These are phyloP conservation scores for Spondyliosoma cantharus DNA, from an alignment of 2,797 vertebrate species.

Conservation along the genomic window DNA sequence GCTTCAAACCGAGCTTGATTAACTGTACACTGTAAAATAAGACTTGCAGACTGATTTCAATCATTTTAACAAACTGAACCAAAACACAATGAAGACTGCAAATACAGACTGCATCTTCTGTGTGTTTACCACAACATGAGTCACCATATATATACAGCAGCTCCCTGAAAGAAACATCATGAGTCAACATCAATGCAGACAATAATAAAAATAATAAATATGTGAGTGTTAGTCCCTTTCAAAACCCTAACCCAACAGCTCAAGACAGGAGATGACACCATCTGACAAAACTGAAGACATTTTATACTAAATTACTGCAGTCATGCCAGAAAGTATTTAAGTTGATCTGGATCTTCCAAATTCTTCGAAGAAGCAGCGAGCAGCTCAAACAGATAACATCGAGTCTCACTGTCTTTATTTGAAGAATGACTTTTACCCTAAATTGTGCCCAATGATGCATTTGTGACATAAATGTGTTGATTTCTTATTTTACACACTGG, in stretches of 20 bases:
- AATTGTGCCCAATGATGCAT: neutral
- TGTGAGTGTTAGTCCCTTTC: constrained; percentile 11
- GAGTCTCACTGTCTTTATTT: neutral
- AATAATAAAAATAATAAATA: neutral
- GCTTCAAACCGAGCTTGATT: constrained; percentile 1
- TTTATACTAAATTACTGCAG: constrained; percentile 13
- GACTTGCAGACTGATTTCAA: neutral
- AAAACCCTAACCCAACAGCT: neutral
- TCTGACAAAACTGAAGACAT: constrained; percentile 10
- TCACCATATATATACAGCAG: neutral
- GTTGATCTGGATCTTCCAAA: constrained; percentile 11
- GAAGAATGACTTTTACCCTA: neutral
- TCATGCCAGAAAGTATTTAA: constrained; percentile 46
- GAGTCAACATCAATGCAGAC: neutral
- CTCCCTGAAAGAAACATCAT: neutral
- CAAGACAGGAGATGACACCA: neutral
- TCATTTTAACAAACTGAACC: neutral
- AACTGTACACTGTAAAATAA: neutral
- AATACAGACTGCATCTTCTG: neutral
- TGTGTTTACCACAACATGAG: neutral
- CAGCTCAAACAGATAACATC: constrained; percentile 2
- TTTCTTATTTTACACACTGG: neutral
- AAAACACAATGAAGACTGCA: neutral
- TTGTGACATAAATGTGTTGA: neutral
- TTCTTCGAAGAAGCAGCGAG: constrained; percentile 10